phyloP scores from a whole-genome alignment of 2,888 invertebrate genomes.

The Stenodera caucasica region DNA sequence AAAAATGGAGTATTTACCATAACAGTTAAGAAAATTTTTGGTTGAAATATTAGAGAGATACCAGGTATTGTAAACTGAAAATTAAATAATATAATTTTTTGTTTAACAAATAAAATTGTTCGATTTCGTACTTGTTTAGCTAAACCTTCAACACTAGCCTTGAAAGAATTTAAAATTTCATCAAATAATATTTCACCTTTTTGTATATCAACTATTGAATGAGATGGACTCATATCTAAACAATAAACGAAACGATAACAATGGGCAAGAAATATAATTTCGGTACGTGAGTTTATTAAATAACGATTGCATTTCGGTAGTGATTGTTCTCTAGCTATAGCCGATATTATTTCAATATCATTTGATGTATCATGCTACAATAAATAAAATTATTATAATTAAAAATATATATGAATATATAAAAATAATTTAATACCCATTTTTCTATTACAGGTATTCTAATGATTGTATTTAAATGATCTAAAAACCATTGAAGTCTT shows the following conservation, averaged over 20 bases:
- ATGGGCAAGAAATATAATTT: conserved; percentile 69
- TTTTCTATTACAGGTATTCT: conserved; percentile 54
- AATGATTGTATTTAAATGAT: conserved; percentile 65
- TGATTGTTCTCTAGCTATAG: conserved; percentile 60
- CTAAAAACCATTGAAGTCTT: conserved; percentile 74
- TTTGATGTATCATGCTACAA: conserved; percentile 56
- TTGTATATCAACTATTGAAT: conserved; percentile 68
- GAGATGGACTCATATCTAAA: conserved; percentile 77
- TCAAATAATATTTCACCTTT: conserved; percentile 65
- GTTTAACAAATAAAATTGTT: too few species aligned
- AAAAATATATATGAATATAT: conserved; percentile 9
- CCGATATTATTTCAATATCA: conserved; percentile 67
- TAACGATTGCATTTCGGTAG: conserved; percentile 56
- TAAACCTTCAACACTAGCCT: conserved; percentile 60
- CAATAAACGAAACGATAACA: conserved; percentile 74
- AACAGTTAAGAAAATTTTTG: conserved; percentile 72
- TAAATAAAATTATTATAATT: conserved; percentile 20
- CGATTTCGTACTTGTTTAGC: conserved; percentile 58
- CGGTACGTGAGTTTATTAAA: conserved; percentile 61
- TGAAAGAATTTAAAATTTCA: conserved; percentile 62
- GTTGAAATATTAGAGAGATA: conserved; percentile 62
- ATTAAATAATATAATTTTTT: too few species aligned
- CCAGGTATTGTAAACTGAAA: conserved; percentile 72
- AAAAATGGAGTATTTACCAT: conserved; percentile 77
- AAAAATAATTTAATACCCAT: conserved; percentile 43